Conservation (phyloP, 2,113 vertebrate species). For the Nanorana parkeri region DNA sequence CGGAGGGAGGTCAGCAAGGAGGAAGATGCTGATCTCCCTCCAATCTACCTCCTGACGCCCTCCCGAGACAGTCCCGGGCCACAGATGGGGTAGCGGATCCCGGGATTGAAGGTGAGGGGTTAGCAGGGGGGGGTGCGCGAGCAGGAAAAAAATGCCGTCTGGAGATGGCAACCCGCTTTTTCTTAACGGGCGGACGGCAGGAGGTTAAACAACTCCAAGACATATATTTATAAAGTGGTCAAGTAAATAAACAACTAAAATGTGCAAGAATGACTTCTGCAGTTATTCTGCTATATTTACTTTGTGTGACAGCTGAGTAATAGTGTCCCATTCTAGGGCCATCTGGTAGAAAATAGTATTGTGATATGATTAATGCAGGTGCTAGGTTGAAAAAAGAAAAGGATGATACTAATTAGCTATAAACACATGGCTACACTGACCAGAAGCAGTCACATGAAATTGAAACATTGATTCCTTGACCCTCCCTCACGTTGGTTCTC, state of each 20-base stretch:
- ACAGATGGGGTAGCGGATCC: too few species aligned
- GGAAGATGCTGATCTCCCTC: too few species aligned
- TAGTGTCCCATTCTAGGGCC: background rate
- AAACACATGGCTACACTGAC: slow-evolving; percentile 24
- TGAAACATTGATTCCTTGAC: slow-evolving; percentile 54
- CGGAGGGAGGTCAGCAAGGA: too few species aligned
- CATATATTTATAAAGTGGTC: background rate
- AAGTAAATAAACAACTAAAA: background rate
- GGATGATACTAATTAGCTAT: slow-evolving; percentile 42
- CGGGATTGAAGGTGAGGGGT: too few species aligned
- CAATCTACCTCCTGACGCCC: too few species aligned
- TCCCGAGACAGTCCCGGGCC: too few species aligned
- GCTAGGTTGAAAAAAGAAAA: slow-evolving; percentile 10
- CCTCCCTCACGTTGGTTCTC: slow-evolving; percentile 24
- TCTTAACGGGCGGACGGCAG: too few species aligned
- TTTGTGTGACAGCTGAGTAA: slow-evolving; percentile 42
- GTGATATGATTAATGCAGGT: slow-evolving; percentile 39
- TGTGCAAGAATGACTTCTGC: background rate
- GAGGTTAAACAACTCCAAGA: too few species aligned
- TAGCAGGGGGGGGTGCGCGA: too few species aligned
- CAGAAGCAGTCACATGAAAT: slow-evolving; percentile 30
- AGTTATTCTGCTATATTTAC: background rate
- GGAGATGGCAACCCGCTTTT: too few species aligned
- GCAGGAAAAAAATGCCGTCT: too few species aligned
- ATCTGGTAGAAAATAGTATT: slow-evolving; percentile 2